Base-by-base conservation (phyloP, 1,140 invertebrate species). In the Euura saliciscinereae region DNA sequence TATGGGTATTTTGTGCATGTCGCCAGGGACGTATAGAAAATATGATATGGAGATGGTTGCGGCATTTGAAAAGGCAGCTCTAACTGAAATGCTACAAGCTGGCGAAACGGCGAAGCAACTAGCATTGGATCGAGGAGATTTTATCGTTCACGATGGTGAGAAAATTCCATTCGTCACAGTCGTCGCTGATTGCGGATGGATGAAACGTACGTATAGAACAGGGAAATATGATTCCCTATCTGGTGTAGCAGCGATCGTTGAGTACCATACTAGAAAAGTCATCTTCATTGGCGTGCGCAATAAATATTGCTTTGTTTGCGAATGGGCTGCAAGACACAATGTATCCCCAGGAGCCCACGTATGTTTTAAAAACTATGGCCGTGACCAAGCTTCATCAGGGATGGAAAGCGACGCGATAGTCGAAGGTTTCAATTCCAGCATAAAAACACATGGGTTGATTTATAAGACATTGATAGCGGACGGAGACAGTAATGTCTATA, bases 401-500 rank as follows among this genome's bases (percentile, higher is more conserved):
- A 89, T 87, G 86, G 85, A 88, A 77, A 51, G 74, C 8, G 79
- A 85, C 68, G 81, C 83, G 10, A 81, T 88, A 45, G 69, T 82
- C 2, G 82, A 88, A 76, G 84, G 83, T 13, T 89, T 89, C 77
- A 71, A 77, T 45, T 6, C 66, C 7, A 84, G 83, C 70, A 67
- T 85, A 7, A 70, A 80, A 66, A 80, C 78, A 73, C 76, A 89
- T 78, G 76, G 80, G 2, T 4, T 88, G 3, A 83, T 84, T 43
- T 88, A 88, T 73, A 76, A 73, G 65, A 71, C 67, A 11, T 44
- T 89, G 1, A 83, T 89, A 74, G 84, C 75, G 3, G 88, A 89
- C 78, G 85, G 86, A 10, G 88, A 89, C 72, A 83, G 82, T 10
- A 85, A 76, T 64, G 83, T 85, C 2, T 84, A 81, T 69, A 73